Conservation (phyloP, 30 jellyfish, hydroid and myxozoan species). For the Aurelia sp. region DNA sequence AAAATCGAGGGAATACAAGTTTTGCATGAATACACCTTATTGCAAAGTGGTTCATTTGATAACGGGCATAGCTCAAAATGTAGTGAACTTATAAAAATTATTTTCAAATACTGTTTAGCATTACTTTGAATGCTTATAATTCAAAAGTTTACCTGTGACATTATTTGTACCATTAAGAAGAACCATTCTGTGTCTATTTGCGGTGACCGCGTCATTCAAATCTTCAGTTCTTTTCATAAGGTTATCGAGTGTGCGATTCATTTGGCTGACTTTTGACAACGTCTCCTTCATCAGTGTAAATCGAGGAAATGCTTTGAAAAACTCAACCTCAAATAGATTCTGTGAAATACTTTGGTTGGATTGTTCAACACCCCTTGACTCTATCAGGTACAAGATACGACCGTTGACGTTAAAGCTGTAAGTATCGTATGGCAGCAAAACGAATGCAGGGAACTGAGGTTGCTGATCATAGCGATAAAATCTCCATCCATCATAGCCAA, state of each 20-base stretch:
- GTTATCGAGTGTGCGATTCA: slow-evolving; percentile 52
- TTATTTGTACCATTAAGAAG: slow-evolving; percentile 48
- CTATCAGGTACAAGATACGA: slow-evolving; percentile 25
- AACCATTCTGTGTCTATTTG: slow-evolving; percentile 40
- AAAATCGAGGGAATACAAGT: no score
- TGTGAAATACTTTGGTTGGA: not conserved
- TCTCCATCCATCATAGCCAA: slow-evolving; percentile 95
- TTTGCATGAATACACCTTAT: no score
- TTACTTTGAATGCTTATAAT: no score
- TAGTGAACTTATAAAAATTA: no score
- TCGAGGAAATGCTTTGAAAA: slow-evolving; percentile 58
- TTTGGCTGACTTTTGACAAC: slow-evolving; percentile 16
- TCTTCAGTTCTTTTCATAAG: slow-evolving; percentile 18
- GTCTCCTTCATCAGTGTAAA: slow-evolving; percentile 45
- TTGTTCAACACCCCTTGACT: not conserved
- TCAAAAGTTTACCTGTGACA: slow-evolving; percentile 56
- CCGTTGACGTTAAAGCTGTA: slow-evolving; percentile 21
- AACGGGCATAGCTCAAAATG: no score
- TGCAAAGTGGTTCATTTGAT: no score
- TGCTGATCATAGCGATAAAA: slow-evolving; percentile 54
- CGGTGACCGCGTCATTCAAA: slow-evolving; percentile 14
- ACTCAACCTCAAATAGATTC: slow-evolving; percentile 41
- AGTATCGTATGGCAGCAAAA: not conserved
- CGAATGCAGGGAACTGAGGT: slow-evolving; percentile 26
- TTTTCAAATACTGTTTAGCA: no score